These are phyloP conservation scores for Eledona agricola DNA, from an alignment of 2,888 invertebrate species.

Conservation along the genomic window DNA sequence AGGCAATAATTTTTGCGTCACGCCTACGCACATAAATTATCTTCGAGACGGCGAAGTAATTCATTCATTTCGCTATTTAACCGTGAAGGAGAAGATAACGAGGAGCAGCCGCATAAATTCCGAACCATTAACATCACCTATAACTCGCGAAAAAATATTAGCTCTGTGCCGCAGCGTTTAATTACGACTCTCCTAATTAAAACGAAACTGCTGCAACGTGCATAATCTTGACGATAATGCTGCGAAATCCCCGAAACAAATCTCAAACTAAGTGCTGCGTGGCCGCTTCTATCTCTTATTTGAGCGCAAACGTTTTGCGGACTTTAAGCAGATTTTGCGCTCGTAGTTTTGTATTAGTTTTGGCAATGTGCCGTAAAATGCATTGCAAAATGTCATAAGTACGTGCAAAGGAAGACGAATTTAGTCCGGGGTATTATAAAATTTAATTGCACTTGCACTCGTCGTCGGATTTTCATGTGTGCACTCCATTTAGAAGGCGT, in stretches of 20 bases:
- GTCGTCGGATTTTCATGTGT: conserved; percentile 23
- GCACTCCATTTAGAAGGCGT: conserved; percentile 24
- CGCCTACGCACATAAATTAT: conserved; percentile 25
- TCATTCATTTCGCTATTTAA: conserved; percentile 30
- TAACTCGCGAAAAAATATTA: conserved; percentile 44
- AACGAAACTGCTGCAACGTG: conserved; percentile 48
- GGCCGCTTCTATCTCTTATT: conserved; percentile 14
- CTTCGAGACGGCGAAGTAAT: conserved; percentile 20
- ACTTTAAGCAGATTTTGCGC: conserved; percentile 31
- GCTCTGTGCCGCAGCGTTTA: conserved; percentile 38
- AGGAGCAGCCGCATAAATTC: conserved; percentile 34
- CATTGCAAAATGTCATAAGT: conserved; percentile 47
- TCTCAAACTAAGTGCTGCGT: conserved; percentile 13
- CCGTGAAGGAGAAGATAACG: conserved; percentile 28
- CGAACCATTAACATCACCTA: conserved; percentile 36
- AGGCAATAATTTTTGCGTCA: conserved; percentile 18
- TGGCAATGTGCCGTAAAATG: conserved; percentile 49
- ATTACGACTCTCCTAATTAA: conserved; percentile 43
- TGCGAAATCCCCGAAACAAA: conserved; percentile 43
- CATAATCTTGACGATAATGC: conserved; percentile 50
- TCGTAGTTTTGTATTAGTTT: conserved; percentile 52
- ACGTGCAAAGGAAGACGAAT: conserved; percentile 37
- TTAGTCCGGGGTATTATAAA: conserved; percentile 22
- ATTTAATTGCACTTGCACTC: conserved; percentile 34
- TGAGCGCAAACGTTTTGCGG: background rate